Percentiles rank a stretch among this genome's conserved stretches.
These are phyloP conservation scores for Coregonus sp. DNA, from an alignment of 2,797 vertebrate genomes.

Conservation along the genomic window DNA sequence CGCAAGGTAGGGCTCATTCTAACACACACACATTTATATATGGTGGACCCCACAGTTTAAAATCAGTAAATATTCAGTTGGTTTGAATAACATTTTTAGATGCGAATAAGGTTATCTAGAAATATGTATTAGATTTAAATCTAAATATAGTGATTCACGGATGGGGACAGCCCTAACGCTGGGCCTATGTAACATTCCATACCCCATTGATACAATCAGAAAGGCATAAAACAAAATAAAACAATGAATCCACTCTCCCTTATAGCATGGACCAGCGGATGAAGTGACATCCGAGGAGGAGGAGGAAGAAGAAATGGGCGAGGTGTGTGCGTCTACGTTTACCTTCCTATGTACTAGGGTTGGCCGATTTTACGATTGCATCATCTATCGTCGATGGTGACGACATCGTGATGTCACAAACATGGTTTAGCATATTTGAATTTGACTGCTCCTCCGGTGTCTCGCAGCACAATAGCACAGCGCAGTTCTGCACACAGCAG, in stretches of 20 bases:
- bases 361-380: no score
- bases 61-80: not conserved
- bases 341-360: not conserved
- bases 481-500: no score
- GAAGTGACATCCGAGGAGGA: slow-evolving; percentile 98
- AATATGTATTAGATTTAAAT: not conserved
- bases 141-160: not conserved
- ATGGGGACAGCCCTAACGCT: not conserved
- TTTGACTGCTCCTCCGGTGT: no score
- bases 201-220: not conserved
- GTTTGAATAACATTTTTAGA: not conserved
- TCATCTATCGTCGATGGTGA: no score
- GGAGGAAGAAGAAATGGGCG: slow-evolving; percentile 96
- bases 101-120: not conserved
- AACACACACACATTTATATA: no score
- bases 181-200: not conserved
- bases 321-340: slow-evolving; percentile 70
- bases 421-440: no score
- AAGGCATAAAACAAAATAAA: no score
- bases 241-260: not conserved
- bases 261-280: slow-evolving; percentile 79
- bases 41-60: not conserved
- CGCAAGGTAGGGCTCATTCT: slow-evolving; percentile 60
- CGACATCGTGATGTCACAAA: no score
- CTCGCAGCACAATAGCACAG: no score